Percentiles rank a stretch among this genome's conserved stretches.
Evolutionary conservation across 2,888 invertebrate genomes (phyloP).

Genomic region (Drosophila infuscata): DNA sequence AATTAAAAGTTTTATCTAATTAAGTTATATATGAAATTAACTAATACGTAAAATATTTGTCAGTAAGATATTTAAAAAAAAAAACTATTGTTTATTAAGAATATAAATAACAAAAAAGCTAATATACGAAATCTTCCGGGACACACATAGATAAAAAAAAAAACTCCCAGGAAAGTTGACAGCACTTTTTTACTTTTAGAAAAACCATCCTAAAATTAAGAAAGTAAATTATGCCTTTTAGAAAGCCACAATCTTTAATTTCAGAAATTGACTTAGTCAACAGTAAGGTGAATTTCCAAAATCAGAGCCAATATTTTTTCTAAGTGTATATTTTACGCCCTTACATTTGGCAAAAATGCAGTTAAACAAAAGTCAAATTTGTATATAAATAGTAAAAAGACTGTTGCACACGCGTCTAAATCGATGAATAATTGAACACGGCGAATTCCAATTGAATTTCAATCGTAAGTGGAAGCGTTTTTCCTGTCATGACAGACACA

Average conservation of each 20-base stretch:
- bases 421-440: slow-evolving; percentile 6
- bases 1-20: neutral
- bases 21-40: neutral
- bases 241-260: neutral
- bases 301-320: neutral
- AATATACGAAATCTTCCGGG: neutral
- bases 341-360: neutral
- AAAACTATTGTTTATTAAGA: neutral
- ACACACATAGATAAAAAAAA: neutral
- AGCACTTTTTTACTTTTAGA: neutral
- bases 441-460: slow-evolving; percentile 34
- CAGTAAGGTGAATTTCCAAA: neutral
- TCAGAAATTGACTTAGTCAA: neutral
- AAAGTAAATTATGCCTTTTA: neutral
- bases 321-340: neutral
- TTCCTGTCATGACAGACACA: slow-evolving; percentile 38
- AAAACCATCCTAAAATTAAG: too few species aligned
- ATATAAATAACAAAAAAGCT: neutral
- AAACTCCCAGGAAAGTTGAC: neutral
- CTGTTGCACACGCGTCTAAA: slow-evolving; percentile 27
- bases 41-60: neutral
- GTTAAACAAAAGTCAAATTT: neutral
- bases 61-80: neutral
- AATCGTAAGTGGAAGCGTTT: slow-evolving; percentile 36
- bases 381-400: neutral